Conservation (phyloP, 2,113 vertebrate species). For the Labrus mixtus region DNA sequence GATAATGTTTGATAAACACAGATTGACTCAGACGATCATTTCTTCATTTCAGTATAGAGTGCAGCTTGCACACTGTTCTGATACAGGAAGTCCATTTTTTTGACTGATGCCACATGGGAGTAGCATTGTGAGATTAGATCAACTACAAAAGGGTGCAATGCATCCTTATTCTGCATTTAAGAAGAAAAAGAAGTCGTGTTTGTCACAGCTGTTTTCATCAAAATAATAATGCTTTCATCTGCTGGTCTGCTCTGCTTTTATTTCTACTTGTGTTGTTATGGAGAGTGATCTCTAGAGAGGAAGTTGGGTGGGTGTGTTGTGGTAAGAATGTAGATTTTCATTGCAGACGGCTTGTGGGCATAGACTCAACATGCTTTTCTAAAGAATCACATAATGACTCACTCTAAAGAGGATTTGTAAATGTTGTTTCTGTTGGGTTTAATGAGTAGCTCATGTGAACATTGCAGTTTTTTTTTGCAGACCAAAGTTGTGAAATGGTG, state of each 20-base stretch:
- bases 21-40: no score
- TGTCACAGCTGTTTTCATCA: not conserved
- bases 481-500: not conserved
- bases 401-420: not conserved
- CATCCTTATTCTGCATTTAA: not conserved
- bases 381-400: conserved; percentile 8
- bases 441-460: not conserved
- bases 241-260: conserved; percentile 4
- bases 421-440: not conserved
- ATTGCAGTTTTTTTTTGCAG: not conserved
- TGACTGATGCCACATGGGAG: no score
- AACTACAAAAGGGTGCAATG: not conserved
- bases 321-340: not conserved
- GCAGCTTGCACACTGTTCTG: not conserved
- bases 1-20: not conserved
- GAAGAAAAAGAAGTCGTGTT: not conserved
- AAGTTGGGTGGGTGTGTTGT: conserved; percentile 39
- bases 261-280: not conserved
- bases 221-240: not conserved
- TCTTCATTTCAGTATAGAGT: not conserved
- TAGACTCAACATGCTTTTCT: not conserved
- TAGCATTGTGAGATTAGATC: not conserved
- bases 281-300: conserved; percentile 31
- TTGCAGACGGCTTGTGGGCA: not conserved
- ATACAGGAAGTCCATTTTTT: not conserved